Evolutionary conservation across 2,888 invertebrate genomes (phyloP).

Genomic region (Heliconius erato): DNA sequence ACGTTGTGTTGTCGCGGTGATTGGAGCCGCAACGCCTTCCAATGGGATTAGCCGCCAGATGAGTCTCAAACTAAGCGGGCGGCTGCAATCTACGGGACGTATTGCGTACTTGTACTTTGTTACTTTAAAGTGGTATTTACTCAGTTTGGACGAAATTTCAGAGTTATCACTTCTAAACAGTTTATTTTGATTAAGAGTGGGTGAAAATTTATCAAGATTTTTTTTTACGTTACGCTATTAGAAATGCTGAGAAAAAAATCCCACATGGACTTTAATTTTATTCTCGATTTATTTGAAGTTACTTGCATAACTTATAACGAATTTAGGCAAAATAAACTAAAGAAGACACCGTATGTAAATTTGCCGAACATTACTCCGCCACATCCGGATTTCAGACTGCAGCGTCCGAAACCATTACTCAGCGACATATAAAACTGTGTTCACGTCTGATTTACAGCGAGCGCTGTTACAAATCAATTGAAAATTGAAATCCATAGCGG

Average conservation of each 20-base stretch:
- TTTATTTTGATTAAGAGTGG: not conserved
- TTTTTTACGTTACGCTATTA: too few relatives aligned
- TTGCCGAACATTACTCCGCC: constrained; percentile 63
- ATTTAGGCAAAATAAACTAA: not conserved
- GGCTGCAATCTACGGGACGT: constrained; percentile 43
- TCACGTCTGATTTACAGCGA: constrained; percentile 24
- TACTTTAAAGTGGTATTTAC: not conserved
- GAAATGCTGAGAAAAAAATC: too few relatives aligned
- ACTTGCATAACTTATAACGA: not conserved
- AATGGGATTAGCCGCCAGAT: constrained; percentile 71
- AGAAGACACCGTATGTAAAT: constrained; percentile 50
- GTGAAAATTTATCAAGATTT: too few relatives aligned
- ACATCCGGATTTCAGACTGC: not conserved
- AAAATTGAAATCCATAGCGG: constrained; percentile 31
- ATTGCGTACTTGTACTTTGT: not conserved
- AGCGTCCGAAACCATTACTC: constrained; percentile 2
- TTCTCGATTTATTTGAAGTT: not conserved
- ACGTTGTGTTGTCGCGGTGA: constrained; percentile 63
- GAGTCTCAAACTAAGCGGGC: constrained; percentile 59
- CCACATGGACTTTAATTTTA: too few relatives aligned
- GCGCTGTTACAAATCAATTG: constrained; percentile 27
- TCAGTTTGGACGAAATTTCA: not conserved
- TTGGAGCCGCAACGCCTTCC: constrained; percentile 76
- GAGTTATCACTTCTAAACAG: not conserved
- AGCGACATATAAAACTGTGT: constrained; percentile 24